Percentiles rank a stretch among this genome's conserved stretches.
phyloP scores from a whole-genome alignment of 2,888 invertebrate species.

The Diadegma fenestrale region DNA sequence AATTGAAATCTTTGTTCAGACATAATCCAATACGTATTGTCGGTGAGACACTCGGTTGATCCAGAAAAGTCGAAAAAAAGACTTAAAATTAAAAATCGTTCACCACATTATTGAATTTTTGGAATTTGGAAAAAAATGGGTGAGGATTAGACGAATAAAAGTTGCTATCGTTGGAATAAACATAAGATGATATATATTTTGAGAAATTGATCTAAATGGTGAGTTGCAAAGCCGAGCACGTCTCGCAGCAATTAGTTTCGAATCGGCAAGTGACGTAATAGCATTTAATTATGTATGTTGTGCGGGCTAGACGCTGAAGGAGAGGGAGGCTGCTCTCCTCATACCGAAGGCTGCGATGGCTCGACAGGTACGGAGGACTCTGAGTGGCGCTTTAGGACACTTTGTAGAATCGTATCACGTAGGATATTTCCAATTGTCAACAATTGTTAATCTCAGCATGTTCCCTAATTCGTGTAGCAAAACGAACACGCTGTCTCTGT shows the following conservation, averaged over 20 bases:
- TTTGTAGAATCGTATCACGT: constrained; percentile 75
- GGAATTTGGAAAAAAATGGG: not conserved
- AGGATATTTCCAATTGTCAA: constrained; percentile 74
- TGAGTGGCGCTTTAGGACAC: constrained; percentile 83
- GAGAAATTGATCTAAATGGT: constrained; percentile 28
- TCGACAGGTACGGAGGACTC: constrained; percentile 90
- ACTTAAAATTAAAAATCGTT: not conserved
- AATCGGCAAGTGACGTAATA: constrained; percentile 64
- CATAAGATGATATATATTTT: not conserved
- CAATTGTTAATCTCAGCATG: constrained; percentile 74
- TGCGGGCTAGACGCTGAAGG: constrained; percentile 90
- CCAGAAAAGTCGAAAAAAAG: too few relatives aligned
- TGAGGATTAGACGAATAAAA: not conserved
- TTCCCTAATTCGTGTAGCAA: constrained; percentile 63
- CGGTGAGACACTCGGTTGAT: not conserved
- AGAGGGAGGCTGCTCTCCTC: constrained; percentile 94
- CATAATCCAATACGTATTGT: not conserved
- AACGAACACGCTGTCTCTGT: constrained; percentile 71
- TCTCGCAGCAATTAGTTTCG: constrained; percentile 55
- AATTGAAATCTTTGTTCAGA: not conserved
- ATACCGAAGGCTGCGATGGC: constrained; percentile 97
- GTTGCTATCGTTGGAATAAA: not conserved
- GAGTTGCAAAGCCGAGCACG: constrained; percentile 40
- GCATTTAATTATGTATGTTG: constrained; percentile 84
- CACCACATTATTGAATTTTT: not conserved